These are phyloP conservation scores for Molossus alvarezi DNA, from an alignment of 2,797 vertebrate genomes.

Conservation along the genomic window DNA sequence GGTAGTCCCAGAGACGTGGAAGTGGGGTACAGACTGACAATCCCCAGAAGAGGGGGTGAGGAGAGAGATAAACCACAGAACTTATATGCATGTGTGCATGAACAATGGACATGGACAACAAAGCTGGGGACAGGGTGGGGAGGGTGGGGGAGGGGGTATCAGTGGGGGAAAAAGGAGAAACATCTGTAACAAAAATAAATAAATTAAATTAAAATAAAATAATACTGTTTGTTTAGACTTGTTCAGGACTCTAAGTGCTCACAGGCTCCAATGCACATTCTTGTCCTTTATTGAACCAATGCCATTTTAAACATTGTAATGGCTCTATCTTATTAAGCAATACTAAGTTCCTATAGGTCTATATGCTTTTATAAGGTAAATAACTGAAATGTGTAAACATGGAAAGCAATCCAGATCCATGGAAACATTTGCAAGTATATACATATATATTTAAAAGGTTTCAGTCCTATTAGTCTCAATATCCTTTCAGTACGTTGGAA, in stretches of 20 bases:
- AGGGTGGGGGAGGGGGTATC: no score
- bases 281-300: slow-evolving; percentile 69
- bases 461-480: background rate
- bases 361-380: slow-evolving; percentile 64
- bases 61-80: no score
- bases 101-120: no score
- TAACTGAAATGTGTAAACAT: slow-evolving; percentile 49
- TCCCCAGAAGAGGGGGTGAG: no score
- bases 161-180: no score
- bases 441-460: background rate
- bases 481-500: slow-evolving; percentile 26
- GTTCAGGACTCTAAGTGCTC: slow-evolving; percentile 44
- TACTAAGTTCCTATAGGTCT: slow-evolving; percentile 33
- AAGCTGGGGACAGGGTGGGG: no score
- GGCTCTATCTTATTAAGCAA: slow-evolving; percentile 47
- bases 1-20: no score
- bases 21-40: no score
- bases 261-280: slow-evolving; percentile 72
- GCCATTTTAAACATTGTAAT: slow-evolving; percentile 58
- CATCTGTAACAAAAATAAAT: no score
- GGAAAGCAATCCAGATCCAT: background rate
- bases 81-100: no score
- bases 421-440: slow-evolving; percentile 44
- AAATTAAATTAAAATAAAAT: no score
- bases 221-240: slow-evolving; percentile 73